Evolutionary conservation across 2,888 invertebrate genomes (phyloP).

Genomic region (Ametastegia equiseti): DNA sequence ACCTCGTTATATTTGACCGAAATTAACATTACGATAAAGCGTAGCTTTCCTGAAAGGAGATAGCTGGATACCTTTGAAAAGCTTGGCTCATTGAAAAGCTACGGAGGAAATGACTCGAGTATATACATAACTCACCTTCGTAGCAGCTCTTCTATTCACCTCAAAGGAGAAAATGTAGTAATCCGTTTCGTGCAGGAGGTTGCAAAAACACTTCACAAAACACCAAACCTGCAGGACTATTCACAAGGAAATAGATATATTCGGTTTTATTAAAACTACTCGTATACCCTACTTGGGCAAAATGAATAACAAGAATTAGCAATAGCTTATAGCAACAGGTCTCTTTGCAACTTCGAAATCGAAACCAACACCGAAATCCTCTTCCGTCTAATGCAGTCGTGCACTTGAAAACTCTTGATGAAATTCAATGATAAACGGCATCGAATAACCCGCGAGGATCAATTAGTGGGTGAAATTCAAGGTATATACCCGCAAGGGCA

Average conservation of each 20-base stretch:
- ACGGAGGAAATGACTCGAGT: not conserved
- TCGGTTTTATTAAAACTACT: conserved; percentile 21
- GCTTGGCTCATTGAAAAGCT: not conserved
- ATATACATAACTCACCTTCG: conserved; percentile 39
- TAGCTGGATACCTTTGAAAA: not conserved
- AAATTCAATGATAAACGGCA: not conserved
- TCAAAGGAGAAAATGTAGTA: conserved; percentile 15
- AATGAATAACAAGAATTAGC: not conserved
- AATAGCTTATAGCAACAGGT: conserved; percentile 38
- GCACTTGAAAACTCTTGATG: not conserved
- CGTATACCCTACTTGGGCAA: not conserved
- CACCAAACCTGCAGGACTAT: not conserved
- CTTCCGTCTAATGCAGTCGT: not conserved
- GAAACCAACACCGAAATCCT: conserved; percentile 8
- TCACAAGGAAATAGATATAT: not conserved
- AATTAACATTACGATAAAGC: not conserved
- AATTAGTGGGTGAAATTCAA: not conserved
- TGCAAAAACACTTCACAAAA: conserved; percentile 18
- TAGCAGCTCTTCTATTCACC: not conserved
- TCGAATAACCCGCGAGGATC: not conserved
- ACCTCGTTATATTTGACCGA: not conserved
- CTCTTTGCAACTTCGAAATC: conserved; percentile 9
- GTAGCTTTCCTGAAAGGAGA: not conserved
- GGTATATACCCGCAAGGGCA: not conserved
- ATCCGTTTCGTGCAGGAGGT: conserved; percentile 2